Evolutionary conservation across 1,140 invertebrate species (phyloP).

Genomic region (Drosophila setifemur): DNA sequence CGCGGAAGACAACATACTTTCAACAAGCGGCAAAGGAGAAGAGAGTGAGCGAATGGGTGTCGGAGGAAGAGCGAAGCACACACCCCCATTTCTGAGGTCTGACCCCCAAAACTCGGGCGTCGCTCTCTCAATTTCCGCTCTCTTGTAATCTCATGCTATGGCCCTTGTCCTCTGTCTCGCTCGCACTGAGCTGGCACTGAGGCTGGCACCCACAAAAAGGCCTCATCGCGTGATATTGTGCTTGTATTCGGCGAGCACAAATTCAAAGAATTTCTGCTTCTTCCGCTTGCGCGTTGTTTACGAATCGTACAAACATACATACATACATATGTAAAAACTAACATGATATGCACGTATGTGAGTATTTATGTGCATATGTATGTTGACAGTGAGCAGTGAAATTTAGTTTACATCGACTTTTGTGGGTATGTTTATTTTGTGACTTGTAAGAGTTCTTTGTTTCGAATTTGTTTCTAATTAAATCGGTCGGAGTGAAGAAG

Average conservation of each 20-base stretch:
- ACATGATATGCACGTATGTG: background rate
- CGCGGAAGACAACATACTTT: constrained; percentile 43
- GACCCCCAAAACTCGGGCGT: constrained; percentile 27
- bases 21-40: background rate
- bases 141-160: background rate
- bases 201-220: background rate
- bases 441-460: constrained; percentile 32
- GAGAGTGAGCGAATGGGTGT: background rate
- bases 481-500: background rate
- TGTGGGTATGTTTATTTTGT: background rate
- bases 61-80: background rate
- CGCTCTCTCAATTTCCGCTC: background rate
- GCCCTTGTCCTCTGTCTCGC: background rate
- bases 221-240: constrained; percentile 49
- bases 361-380: background rate
- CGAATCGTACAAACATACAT: constrained; percentile 4
- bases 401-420: constrained; percentile 24
- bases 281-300: constrained; percentile 37
- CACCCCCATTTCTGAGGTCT: constrained; percentile 33
- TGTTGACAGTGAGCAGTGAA: constrained; percentile 25
- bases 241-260: constrained; percentile 27
- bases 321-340: background rate
- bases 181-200: background rate
- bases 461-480: background rate
- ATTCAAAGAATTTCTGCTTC: constrained; percentile 26